Conservation (phyloP, 64 coral and sea anemone genomes). For the Platygyra sinensis region DNA sequence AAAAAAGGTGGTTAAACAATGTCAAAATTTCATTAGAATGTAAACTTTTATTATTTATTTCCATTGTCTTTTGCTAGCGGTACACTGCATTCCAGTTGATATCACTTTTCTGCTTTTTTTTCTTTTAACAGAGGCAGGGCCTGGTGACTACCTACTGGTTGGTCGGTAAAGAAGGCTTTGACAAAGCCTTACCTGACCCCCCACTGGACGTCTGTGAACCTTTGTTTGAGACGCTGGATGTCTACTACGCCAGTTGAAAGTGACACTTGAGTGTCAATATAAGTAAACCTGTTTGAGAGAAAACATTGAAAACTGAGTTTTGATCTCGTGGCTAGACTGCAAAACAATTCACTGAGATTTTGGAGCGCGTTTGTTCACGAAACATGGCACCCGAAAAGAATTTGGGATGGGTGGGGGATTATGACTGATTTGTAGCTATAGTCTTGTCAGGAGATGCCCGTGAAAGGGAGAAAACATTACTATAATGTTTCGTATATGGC, state of each 20-base stretch:
- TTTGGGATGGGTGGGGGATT: too few relatives aligned
- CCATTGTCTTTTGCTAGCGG: background rate
- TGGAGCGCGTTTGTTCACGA: too few relatives aligned
- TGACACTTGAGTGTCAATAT: background rate
- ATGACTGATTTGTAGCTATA: too few relatives aligned
- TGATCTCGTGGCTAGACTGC: too few relatives aligned
- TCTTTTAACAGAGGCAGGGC: slow-evolving; percentile 55
- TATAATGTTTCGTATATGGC: too few relatives aligned
- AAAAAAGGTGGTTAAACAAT: too few relatives aligned
- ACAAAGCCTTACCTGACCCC: slow-evolving; percentile 59
- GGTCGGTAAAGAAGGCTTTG: slow-evolving; percentile 78
- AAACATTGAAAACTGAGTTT: background rate
- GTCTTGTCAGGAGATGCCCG: too few relatives aligned
- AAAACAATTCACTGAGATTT: too few relatives aligned
- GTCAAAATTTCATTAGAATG: too few relatives aligned
- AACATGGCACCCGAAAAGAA: too few relatives aligned
- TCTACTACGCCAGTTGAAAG: slow-evolving; percentile 70
- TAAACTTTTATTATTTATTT: too few relatives aligned
- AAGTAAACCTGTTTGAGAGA: background rate
- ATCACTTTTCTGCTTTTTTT: background rate
- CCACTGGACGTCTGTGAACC: slow-evolving; percentile 60
- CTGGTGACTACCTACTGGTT: slow-evolving; percentile 89
- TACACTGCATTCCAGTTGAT: background rate
- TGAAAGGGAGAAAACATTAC: too few relatives aligned
- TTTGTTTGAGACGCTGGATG: slow-evolving; percentile 74